Conservation (phyloP, 1,140 invertebrate species). For the Solenopsis fugax region DNA sequence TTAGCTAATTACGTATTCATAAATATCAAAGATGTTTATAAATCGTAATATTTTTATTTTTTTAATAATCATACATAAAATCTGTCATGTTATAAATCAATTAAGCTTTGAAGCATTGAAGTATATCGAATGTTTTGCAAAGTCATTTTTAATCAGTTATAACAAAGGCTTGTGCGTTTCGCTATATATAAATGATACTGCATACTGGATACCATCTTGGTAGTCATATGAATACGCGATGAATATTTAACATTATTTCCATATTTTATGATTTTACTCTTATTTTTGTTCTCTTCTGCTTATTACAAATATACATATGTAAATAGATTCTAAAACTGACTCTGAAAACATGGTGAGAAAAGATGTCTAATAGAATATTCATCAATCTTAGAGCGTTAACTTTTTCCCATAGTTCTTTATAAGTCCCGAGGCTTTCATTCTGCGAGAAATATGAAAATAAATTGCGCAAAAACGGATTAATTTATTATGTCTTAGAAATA, state of each 20-base stretch:
- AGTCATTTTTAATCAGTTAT: conserved; percentile 1
- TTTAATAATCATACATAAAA: neutral
- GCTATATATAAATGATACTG: conserved; percentile 17
- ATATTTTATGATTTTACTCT: neutral
- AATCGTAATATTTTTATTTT: neutral
- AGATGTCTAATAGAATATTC: neutral
- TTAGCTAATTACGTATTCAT: neutral
- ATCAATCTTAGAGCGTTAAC: neutral
- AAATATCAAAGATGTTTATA: neutral
- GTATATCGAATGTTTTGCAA: neutral
- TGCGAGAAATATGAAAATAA: neutral
- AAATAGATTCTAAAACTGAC: neutral
- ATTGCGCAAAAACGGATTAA: neutral
- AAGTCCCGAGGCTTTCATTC: neutral
- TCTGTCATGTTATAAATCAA: neutral
- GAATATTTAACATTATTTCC: neutral
- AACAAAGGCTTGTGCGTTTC: conserved; percentile 2
- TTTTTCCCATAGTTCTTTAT: neutral
- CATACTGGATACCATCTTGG: neutral
- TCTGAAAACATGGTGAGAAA: neutral
- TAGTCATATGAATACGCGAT: neutral
- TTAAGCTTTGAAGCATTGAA: neutral
- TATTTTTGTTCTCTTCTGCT: neutral
- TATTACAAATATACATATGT: neutral
- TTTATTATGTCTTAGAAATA: neutral